Percentiles rank a stretch among this genome's conserved stretches.
These are phyloP conservation scores for Mormyrus proboscirostris DNA, from an alignment of 2,797 vertebrate species.

Conservation along the genomic window DNA sequence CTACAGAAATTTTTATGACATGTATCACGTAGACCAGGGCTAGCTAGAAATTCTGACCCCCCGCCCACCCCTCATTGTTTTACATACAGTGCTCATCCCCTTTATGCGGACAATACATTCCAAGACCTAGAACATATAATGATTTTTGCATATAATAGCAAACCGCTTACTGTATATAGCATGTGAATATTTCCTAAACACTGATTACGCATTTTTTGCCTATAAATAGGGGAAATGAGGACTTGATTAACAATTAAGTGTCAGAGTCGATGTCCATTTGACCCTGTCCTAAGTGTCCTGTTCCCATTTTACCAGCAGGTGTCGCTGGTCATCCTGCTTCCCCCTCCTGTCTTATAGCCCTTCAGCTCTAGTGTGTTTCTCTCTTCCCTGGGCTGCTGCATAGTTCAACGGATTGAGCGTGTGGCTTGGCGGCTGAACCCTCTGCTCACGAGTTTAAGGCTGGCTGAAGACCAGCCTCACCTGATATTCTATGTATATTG, in stretches of 20 bases:
- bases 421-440: neutral
- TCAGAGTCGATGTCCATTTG: neutral
- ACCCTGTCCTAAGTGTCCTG: neutral
- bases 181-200: neutral
- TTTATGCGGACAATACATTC: neutral
- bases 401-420: neutral
- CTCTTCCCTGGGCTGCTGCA: neutral
- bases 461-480: neutral
- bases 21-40: neutral
- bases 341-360: neutral
- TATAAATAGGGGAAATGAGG: neutral
- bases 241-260: neutral
- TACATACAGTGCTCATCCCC: neutral
- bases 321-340: neutral
- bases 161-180: neutral
- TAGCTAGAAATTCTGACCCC: neutral
- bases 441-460: neutral
- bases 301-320: neutral
- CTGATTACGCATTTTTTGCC: neutral
- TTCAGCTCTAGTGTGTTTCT: neutral
- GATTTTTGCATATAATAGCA: neutral
- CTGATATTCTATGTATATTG: neutral
- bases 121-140: neutral
- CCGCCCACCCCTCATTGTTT: neutral
- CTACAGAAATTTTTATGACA: neutral